Percentiles rank a stretch among this genome's conserved stretches.
These are phyloP conservation scores for Mobula hypostoma DNA, from an alignment of 2,113 vertebrate genomes.

Conservation along the genomic window DNA sequence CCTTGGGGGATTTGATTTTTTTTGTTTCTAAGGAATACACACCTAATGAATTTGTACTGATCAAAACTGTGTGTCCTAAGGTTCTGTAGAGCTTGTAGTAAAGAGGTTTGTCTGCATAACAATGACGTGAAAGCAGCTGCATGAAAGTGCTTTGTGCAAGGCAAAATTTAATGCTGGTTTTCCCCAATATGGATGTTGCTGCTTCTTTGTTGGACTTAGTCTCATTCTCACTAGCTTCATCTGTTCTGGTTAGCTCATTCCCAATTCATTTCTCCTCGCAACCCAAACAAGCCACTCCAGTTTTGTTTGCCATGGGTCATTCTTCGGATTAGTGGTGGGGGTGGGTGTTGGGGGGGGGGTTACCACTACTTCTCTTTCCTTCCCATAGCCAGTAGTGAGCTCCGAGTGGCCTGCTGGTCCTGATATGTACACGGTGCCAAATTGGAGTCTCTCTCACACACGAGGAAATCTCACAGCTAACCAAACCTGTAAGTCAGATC, in stretches of 20 bases:
- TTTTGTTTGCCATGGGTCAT: not conserved
- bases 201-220: not conserved
- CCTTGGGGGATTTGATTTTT: not conserved
- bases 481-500: not conserved
- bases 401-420: not conserved
- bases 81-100: slow-evolving; percentile 25
- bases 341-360: not conserved
- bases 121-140: slow-evolving; percentile 22
- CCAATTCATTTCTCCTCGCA: not conserved
- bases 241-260: slow-evolving; percentile 13
- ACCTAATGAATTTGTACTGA: not conserved
- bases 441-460: not conserved
- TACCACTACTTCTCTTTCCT: not conserved
- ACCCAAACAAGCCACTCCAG: not conserved
- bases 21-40: not conserved
- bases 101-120: slow-evolving; percentile 28
- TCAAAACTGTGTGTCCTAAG: slow-evolving; percentile 17
- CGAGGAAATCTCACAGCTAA: not conserved
- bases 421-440: not conserved
- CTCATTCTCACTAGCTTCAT: not conserved
- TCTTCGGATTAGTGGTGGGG: not conserved
- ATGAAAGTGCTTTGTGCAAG: slow-evolving; percentile 22
- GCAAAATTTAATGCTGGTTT: slow-evolving; percentile 26
- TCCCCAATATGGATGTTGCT: not conserved
- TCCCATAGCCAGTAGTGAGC: not conserved